phyloP scores from a whole-genome alignment of 1,140 invertebrate genomes.

The Limonius californicus region DNA sequence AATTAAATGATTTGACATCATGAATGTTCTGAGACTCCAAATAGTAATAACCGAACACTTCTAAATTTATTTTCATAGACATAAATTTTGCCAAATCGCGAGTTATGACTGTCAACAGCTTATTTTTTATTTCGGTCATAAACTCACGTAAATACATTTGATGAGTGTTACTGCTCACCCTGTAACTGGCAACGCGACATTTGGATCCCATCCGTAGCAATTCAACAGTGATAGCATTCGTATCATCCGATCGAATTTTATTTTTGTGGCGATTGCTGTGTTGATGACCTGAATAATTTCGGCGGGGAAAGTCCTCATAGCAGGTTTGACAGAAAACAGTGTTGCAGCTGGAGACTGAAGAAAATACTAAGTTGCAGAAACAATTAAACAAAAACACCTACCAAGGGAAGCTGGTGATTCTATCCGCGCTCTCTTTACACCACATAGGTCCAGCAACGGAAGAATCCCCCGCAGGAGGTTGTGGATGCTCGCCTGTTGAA shows the following conservation, averaged over 20 bases:
- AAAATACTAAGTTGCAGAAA: no score
- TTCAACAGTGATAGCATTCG: background rate
- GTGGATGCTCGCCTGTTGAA: no score
- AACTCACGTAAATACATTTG: background rate
- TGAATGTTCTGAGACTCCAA: background rate
- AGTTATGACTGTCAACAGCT: background rate
- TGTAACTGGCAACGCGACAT: background rate
- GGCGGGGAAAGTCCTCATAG: background rate
- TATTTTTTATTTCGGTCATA: background rate
- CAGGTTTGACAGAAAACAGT: background rate
- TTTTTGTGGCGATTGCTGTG: background rate
- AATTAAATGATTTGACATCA: conserved; percentile 18
- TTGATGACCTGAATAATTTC: background rate
- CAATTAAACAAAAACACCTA: no score
- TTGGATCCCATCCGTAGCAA: background rate
- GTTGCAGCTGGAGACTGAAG: no score
- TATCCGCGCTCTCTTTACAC: no score
- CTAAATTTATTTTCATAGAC: background rate
- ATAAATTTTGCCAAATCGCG: background rate
- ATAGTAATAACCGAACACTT: conserved; percentile 14
- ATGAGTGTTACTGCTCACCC: background rate
- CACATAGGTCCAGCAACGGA: no score
- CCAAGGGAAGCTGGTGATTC: no score
- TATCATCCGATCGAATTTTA: background rate
- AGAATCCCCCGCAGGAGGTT: no score